Evolutionary conservation across 2,113 vertebrate genomes (phyloP), one percentile per base, ranked within the genome.

Genomic region (Channa maculata): DNA sequence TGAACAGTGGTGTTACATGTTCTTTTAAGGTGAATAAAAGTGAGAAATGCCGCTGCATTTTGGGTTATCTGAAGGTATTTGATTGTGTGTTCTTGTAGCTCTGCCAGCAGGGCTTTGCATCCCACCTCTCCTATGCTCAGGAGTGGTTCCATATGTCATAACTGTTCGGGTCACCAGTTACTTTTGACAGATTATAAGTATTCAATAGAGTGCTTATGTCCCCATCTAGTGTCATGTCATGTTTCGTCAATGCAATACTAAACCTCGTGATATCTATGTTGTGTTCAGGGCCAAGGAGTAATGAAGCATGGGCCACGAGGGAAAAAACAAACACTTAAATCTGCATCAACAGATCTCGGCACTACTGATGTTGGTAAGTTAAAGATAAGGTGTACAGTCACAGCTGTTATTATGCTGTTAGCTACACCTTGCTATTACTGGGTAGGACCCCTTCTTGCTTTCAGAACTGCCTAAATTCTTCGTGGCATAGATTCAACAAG

Each of bases 301-400:
- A 94, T 98, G 92, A 99, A 99, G 73, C 97, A 98, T 0, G 96
- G 96, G 13, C 95, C 96, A 77, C 90, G 98, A 65, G 96, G 95
- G 84, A 99, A 98, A 82, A 96, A 96, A 65, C 97, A 97, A 88
- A 95, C 98, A 49, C 96, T 99, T 57, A 99, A 99, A 82, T 98
- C 97, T 11, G 96, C 96, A 36, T 99, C 98, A 13, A 99, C 98
- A 49, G 97, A 99, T 90, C 95, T 99, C 9, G 98, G 97, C 73
- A 97, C 96, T 2, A 95, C 95, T 62, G 97, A 99, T 6, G 94
- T 97, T 84, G 97, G 98, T 96, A 93, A 96, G 97, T 85, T 14
- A 14, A 24, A 24, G 24, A 24, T 24, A 24, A 24, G 24, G 24
- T 24, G 24, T 24, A 24, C 24, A 24, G 24, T 24, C 24, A 24